These are phyloP conservation scores for Epinephelus fuscoguttatus DNA, from an alignment of 2,113 vertebrate species.

Conservation along the genomic window DNA sequence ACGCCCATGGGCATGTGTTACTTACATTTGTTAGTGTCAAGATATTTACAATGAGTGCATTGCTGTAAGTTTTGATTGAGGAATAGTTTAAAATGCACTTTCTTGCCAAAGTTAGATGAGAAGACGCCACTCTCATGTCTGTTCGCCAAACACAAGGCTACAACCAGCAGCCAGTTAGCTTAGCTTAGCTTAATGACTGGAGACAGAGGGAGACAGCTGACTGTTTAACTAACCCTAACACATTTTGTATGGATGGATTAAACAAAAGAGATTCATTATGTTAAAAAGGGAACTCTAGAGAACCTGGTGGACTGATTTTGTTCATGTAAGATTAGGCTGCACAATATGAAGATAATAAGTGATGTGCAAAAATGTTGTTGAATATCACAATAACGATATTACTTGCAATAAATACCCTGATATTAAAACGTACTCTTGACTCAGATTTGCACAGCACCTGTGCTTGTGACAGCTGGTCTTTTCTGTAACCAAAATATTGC, in stretches of 20 bases:
- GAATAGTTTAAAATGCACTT: background rate
- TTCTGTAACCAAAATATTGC: no score
- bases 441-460: no score
- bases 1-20: background rate
- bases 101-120: background rate
- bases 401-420: no score
- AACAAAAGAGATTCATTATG: background rate
- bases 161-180: background rate
- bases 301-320: background rate
- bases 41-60: background rate
- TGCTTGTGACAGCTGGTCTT: no score
- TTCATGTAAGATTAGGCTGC: no score
- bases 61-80: background rate
- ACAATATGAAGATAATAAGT: no score
- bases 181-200: background rate
- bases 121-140: background rate
- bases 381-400: no score
- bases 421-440: no score
- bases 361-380: no score
- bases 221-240: background rate
- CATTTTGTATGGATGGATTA: background rate
- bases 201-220: background rate
- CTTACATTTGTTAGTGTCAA: background rate
- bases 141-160: background rate
- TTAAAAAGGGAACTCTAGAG: background rate